These are phyloP conservation scores for Imbricaverruca yamaguchii DNA, from an alignment of 2,888 invertebrate species.

Conservation along the genomic window DNA sequence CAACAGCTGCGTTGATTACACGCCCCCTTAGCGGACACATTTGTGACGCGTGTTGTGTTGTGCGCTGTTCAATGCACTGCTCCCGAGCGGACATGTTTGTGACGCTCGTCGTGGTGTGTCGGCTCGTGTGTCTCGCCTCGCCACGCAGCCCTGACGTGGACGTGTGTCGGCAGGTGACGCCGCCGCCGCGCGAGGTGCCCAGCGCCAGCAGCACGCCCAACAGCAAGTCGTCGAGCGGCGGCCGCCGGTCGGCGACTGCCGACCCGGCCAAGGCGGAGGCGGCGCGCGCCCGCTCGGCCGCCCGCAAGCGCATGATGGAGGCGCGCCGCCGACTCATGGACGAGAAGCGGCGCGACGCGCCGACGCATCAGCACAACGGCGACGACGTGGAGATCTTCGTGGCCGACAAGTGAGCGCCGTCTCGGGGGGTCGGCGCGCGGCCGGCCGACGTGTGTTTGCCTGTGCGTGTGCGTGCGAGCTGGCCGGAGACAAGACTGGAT, in stretches of 20 bases:
- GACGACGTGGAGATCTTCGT: slow-evolving; percentile 19
- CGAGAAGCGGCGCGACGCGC: slow-evolving; percentile 29
- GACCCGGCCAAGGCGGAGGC: slow-evolving; percentile 34
- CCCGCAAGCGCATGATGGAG: slow-evolving; percentile 71
- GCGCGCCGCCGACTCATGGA: slow-evolving; percentile 54
- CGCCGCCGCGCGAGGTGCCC: background rate
- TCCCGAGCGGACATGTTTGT: no score
- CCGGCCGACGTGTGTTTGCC: no score
- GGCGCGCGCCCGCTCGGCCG: slow-evolving; percentile 47
- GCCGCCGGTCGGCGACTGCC: background rate
- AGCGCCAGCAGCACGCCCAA: slow-evolving; percentile 7
- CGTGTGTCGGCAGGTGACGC: background rate
- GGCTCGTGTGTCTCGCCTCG: no score
- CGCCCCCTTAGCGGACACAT: no score
- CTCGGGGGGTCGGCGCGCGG: no score
- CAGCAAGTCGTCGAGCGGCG: background rate
- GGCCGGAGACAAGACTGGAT: no score
- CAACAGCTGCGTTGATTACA: no score
- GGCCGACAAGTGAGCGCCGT: slow-evolving; percentile 5
- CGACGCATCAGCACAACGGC: background rate
- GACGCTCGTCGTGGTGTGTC: no score
- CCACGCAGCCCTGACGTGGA: no score
- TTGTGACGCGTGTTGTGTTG: no score
- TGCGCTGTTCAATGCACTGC: no score
- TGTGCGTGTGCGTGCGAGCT: no score